Evolutionary conservation across 2,113 vertebrate species (phyloP).

Genomic region (Aix galericulata): DNA sequence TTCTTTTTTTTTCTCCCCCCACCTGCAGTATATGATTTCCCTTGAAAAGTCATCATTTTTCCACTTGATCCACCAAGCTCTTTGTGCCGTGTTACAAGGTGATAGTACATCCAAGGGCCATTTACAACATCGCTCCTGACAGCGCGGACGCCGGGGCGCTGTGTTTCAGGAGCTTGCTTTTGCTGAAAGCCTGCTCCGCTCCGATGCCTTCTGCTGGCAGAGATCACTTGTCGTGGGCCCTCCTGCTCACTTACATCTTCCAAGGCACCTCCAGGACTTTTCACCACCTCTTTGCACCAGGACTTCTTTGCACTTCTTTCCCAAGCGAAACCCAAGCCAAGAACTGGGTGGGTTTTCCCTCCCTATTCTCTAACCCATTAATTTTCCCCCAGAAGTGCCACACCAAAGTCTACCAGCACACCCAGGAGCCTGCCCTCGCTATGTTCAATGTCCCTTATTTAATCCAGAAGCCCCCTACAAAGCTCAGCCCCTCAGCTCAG

Average conservation of each 20-base stretch:
- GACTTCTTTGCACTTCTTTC: background rate
- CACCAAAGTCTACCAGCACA: background rate
- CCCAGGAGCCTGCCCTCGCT: background rate
- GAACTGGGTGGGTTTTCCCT: background rate
- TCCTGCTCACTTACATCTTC: background rate
- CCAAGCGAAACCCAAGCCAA: background rate
- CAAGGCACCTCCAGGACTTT: background rate
- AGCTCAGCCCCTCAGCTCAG: background rate
- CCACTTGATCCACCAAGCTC: background rate
- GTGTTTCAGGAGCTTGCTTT: background rate
- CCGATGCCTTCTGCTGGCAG: background rate
- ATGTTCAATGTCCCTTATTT: background rate
- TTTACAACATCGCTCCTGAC: background rate
- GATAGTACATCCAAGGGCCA: background rate
- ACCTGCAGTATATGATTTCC: background rate
- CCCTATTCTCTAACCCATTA: background rate
- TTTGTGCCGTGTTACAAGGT: background rate
- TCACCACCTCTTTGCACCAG: no score
- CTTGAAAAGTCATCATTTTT: conserved; percentile 6
- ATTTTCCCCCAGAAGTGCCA: background rate
- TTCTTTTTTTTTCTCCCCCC: no score
- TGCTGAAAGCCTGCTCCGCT: background rate
- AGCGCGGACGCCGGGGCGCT: rapidly evolving
- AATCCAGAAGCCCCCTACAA: background rate
- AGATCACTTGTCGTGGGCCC: background rate